Conservation (phyloP, 2,888 invertebrate genomes). For the Crossocerus cetratus region DNA sequence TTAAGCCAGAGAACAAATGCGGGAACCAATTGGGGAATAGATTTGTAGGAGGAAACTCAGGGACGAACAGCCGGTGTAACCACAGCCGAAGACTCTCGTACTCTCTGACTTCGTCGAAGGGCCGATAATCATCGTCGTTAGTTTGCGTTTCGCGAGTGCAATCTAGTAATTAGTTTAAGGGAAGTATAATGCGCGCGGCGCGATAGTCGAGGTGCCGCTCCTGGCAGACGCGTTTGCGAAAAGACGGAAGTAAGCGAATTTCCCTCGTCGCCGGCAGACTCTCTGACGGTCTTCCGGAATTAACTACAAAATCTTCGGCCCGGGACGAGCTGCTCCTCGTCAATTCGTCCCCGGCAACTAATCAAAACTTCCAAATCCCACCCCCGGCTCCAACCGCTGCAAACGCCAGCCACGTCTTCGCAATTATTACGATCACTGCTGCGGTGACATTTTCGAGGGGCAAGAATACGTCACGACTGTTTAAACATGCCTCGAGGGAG, state of each 20-base stretch:
- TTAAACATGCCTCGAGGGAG: too few species aligned
- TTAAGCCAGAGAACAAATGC: too few species aligned
- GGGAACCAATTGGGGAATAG: too few species aligned
- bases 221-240: slow-evolving; percentile 20
- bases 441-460: too few species aligned
- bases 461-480: too few species aligned
- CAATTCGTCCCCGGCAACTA: slow-evolving; percentile 65
- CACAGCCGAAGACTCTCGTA: too few species aligned
- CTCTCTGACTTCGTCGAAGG: slow-evolving; percentile 30
- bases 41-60: too few species aligned
- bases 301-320: slow-evolving; percentile 49
- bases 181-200: slow-evolving; percentile 22
- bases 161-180: slow-evolving; percentile 61
- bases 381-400: slow-evolving; percentile 42
- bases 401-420: slow-evolving; percentile 35
- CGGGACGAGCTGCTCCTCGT: slow-evolving; percentile 51
- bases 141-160: slow-evolving; percentile 57
- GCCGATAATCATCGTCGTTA: slow-evolving; percentile 61
- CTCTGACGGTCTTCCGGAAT: slow-evolving; percentile 43
- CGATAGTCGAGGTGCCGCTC: slow-evolving; percentile 1
- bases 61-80: too few species aligned
- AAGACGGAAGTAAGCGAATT: slow-evolving; percentile 59
- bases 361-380: slow-evolving; percentile 62
- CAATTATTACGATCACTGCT: slow-evolving; percentile 26
- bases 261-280: slow-evolving; percentile 47